Conservation (phyloP, 2,888 invertebrate species). For the Calameuta filiformis region DNA sequence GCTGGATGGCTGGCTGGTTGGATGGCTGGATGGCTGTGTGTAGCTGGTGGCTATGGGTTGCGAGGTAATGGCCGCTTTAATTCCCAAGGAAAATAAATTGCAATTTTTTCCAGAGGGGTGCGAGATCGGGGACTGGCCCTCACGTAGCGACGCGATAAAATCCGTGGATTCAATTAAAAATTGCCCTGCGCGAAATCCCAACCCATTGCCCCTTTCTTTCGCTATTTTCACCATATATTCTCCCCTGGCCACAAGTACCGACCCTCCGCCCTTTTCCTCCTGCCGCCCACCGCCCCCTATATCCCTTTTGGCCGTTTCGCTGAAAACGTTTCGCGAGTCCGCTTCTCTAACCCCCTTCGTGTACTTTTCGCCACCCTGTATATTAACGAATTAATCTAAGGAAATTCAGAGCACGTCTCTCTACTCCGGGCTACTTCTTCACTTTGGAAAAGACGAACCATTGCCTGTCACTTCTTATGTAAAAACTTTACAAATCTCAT, state of each 20-base stretch:
- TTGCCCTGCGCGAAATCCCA: constrained; percentile 16
- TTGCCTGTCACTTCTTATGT: too few relatives aligned
- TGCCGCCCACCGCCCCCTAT: neutral
- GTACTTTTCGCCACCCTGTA: too few relatives aligned
- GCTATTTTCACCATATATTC: neutral
- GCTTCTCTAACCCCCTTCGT: too few relatives aligned
- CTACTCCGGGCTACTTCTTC: too few relatives aligned
- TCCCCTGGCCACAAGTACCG: neutral
- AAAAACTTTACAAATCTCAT: too few relatives aligned
- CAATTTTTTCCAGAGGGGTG: constrained; percentile 33
- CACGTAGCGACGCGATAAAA: constrained; percentile 32
- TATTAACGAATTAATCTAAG: too few relatives aligned
- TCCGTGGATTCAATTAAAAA: constrained; percentile 45
- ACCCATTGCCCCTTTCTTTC: neutral
- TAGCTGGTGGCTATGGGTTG: constrained; percentile 21
- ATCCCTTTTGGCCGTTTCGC: neutral
- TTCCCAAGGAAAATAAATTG: constrained; percentile 48
- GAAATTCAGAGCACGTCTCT: too few relatives aligned
- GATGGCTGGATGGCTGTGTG: neutral
- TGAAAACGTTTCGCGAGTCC: too few relatives aligned
- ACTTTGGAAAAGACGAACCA: too few relatives aligned
- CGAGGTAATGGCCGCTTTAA: constrained; percentile 37
- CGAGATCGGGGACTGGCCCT: constrained; percentile 7
- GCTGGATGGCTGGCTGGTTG: neutral
- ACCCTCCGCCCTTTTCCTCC: neutral